phyloP scores from a whole-genome alignment of 2,797 vertebrate genomes.

The Taeniopygia guttata region DNA sequence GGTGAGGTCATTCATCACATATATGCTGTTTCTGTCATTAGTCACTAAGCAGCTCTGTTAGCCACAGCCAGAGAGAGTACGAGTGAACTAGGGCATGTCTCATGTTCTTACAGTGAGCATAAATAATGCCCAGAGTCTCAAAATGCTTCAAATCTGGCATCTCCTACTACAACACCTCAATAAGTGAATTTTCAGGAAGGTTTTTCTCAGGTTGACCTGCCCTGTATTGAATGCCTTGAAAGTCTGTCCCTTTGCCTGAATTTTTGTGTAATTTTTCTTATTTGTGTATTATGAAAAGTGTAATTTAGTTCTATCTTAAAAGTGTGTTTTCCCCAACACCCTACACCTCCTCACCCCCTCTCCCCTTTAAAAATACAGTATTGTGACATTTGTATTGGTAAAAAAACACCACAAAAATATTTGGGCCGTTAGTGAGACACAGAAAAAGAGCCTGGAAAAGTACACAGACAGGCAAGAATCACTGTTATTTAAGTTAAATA shows the following conservation, averaged over 20 bases:
- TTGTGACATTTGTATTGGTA: neutral
- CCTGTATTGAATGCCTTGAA: neutral
- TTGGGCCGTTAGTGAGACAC: neutral
- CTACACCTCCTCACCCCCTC: accelerated
- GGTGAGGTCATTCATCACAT: neutral
- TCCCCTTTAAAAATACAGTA: neutral
- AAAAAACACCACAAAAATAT: neutral
- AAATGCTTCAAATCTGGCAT: neutral
- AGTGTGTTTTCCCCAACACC: accelerated
- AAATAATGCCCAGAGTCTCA: neutral
- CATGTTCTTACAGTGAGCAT: neutral
- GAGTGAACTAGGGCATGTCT: neutral
- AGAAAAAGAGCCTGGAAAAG: neutral
- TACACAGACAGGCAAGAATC: neutral
- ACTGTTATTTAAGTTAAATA: neutral
- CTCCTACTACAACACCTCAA: neutral
- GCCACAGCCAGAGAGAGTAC: neutral
- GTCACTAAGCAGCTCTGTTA: neutral
- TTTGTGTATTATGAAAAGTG: neutral
- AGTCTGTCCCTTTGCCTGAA: neutral
- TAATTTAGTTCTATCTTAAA: neutral
- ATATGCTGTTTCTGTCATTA: neutral
- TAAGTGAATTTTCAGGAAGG: neutral
- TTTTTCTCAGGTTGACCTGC: neutral
- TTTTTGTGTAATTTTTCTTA: neutral